A percentile compares a stretch with the other conserved stretches of the same genome.
Evolutionary conservation across 2,113 vertebrate species (phyloP).

Genomic region (Naja naja): DNA sequence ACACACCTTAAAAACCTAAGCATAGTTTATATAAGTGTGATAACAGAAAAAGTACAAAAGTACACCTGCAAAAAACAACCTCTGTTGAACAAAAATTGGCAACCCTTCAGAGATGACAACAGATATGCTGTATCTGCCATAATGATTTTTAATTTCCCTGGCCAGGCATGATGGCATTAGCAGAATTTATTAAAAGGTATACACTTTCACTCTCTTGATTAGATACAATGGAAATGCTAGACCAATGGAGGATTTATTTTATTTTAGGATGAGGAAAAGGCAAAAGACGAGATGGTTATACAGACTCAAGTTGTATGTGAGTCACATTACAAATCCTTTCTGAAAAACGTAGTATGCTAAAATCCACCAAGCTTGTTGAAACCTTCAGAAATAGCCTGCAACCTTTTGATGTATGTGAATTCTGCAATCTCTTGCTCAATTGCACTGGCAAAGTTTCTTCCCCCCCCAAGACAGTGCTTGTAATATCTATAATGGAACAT

Average conservation of each 20-base stretch:
- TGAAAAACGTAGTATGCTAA: background rate
- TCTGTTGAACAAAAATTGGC: background rate
- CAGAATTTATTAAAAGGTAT: background rate
- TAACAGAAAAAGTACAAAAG: background rate
- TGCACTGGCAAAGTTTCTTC: background rate
- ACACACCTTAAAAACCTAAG: background rate
- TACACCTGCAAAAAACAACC: background rate
- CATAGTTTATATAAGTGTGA: background rate
- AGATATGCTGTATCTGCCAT: background rate
- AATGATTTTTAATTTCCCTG: background rate
- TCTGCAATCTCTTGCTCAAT: background rate
- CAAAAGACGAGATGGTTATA: background rate
- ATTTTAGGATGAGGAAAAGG: background rate
- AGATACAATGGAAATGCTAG: background rate
- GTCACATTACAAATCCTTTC: background rate
- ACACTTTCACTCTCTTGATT: background rate
- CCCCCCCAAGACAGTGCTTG: background rate
- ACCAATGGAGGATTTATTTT: background rate
- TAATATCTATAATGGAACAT: background rate
- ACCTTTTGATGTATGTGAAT: background rate
- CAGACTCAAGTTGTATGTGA: background rate
- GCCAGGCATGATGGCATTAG: background rate
- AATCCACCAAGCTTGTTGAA: background rate
- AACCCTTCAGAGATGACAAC: background rate
- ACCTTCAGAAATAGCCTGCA: background rate